These are phyloP conservation scores for Harmothoe impar DNA, from an alignment of 2,888 invertebrate species.

Conservation along the genomic window DNA sequence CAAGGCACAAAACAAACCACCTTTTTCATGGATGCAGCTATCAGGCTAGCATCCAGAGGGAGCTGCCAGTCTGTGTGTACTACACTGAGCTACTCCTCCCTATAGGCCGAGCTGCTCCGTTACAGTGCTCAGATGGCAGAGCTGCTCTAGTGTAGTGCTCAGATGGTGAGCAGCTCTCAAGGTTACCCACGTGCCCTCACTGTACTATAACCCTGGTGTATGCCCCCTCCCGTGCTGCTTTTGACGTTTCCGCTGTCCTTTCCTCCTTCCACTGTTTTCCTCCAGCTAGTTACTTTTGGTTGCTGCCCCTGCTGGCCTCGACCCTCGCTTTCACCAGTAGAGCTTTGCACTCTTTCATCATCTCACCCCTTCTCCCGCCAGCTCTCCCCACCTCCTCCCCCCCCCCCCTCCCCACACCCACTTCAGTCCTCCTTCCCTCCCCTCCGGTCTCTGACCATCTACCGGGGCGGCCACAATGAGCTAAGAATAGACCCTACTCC, in stretches of 20 bases:
- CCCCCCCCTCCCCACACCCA: background rate
- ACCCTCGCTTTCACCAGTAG: background rate
- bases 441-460: constrained; percentile 31
- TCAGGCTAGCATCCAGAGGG: no score
- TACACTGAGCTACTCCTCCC: no score
- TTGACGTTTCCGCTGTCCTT: background rate
- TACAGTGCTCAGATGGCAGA: no score
- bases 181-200: background rate
- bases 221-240: background rate
- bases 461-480: constrained; percentile 39
- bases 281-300: background rate
- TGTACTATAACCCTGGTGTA: background rate
- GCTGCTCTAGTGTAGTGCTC: no score
- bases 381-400: background rate
- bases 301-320: background rate
- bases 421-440: background rate
- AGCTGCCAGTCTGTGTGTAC: no score
- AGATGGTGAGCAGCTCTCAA: background rate
- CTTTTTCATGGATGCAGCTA: background rate
- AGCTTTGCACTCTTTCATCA: background rate
- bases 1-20: constrained; percentile 15
- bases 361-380: background rate
- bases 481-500: constrained; percentile 53
- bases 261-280: background rate
- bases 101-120: no score